A percentile compares a stretch with the other conserved stretches of the same genome.
Conservation (phyloP, 2,797 vertebrate species). For the Acipenser oxyrinchus region DNA sequence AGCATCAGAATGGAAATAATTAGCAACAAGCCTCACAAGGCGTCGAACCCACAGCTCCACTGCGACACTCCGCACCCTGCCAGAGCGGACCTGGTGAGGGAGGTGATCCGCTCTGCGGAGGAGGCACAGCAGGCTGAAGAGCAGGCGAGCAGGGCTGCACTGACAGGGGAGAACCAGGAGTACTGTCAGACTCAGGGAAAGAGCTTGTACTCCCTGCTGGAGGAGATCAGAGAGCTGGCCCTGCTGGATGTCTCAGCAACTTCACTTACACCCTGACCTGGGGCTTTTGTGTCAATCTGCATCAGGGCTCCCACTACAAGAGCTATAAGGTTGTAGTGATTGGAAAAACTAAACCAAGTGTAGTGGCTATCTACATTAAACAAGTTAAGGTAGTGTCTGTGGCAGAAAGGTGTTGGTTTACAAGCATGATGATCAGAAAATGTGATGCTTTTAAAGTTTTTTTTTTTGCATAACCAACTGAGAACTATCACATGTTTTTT, state of each 20-base stretch:
- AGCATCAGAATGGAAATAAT: conserved; percentile 70
- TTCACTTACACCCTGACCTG: not conserved
- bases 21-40: conserved; percentile 49
- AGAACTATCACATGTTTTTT: no score
- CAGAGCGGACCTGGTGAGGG: conserved; percentile 62
- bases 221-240: conserved; percentile 81
- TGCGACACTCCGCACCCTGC: conserved; percentile 14
- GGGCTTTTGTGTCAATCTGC: conserved; percentile 22
- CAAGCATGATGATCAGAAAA: no score
- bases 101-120: conserved; percentile 72
- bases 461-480: no score
- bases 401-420: no score
- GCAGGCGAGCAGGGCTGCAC: conserved; percentile 42
- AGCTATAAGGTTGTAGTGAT: no score
- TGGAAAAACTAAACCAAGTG: no score
- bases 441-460: no score
- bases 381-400: no score
- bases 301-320: no score
- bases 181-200: conserved; percentile 73
- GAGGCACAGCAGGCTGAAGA: conserved; percentile 60
- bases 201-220: conserved; percentile 79
- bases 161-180: conserved; percentile 61
- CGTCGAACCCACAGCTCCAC: not conserved
- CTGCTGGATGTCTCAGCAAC: conserved; percentile 57
- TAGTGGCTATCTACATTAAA: no score